These are phyloP conservation scores for Hippopotamyrus pictus DNA, from an alignment of 2,797 vertebrate genomes.

Conservation along the genomic window DNA sequence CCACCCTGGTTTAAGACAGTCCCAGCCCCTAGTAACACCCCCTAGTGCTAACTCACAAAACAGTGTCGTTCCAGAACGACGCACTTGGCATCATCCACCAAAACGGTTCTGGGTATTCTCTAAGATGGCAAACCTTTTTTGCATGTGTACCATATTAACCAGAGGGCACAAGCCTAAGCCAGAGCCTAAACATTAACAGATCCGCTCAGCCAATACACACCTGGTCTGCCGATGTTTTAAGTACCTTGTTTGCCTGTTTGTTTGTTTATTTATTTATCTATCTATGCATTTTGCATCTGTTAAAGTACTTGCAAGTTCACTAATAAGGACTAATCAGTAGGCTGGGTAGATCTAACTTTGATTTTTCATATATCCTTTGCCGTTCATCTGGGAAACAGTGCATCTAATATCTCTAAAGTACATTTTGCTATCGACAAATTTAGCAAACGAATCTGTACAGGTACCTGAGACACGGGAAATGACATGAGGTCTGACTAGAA, in stretches of 20 bases:
- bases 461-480: background rate
- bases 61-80: background rate
- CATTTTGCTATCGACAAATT: background rate
- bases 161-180: background rate
- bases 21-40: background rate
- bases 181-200: background rate
- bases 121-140: slow-evolving; percentile 42
- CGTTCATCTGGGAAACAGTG: background rate
- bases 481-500: background rate
- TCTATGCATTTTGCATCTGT: background rate
- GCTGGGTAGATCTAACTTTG: background rate
- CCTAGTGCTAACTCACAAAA: background rate
- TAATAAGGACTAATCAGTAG: background rate
- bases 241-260: background rate
- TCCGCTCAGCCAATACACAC: background rate
- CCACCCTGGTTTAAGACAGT: background rate
- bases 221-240: background rate
- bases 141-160: background rate
- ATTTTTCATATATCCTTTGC: background rate
- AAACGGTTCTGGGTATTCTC: slow-evolving; percentile 11
- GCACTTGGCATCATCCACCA: slow-evolving; percentile 18
- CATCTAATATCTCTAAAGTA: background rate
- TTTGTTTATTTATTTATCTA: background rate
- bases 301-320: background rate
- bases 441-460: background rate